These are phyloP conservation scores for Mola mola DNA, from an alignment of 2,113 vertebrate species.

Conservation along the genomic window DNA sequence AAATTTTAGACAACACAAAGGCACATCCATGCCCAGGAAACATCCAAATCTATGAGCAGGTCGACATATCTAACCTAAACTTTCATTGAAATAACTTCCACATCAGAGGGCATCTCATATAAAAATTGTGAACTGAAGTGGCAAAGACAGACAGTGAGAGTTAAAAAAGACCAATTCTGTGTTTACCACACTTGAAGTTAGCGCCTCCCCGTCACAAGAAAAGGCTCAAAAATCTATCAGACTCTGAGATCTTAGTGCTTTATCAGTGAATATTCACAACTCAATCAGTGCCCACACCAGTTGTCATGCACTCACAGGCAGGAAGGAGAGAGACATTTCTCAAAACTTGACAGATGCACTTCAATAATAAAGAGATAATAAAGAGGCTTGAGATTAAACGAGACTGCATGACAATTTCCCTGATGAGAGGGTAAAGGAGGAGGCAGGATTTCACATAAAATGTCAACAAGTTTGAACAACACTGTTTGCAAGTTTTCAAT, in stretches of 20 bases:
- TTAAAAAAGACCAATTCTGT: conserved; percentile 29
- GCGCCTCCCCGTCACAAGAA: conserved; percentile 32
- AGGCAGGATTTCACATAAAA: background rate
- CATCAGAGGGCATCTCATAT: conserved; percentile 32
- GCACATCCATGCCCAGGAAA: conserved; percentile 57
- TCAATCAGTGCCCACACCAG: conserved; percentile 32
- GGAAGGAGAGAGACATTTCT: conserved; percentile 42
- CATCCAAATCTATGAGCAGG: conserved; percentile 36
- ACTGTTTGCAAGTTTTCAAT: too few species aligned
- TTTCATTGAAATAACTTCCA: too few species aligned
- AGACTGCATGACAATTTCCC: background rate
- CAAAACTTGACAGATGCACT: conserved; percentile 43
- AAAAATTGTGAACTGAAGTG: conserved; percentile 36
- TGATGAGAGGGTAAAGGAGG: background rate
- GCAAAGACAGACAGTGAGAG: conserved; percentile 16
- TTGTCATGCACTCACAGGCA: conserved; percentile 17
- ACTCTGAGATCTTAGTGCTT: conserved; percentile 34
- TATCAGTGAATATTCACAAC: conserved; percentile 39
- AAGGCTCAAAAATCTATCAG: conserved; percentile 36
- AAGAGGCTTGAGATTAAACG: too few species aligned
- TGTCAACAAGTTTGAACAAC: too few species aligned
- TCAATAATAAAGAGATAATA: conserved; percentile 13
- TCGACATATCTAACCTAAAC: conserved; percentile 30
- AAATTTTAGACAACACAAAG: conserved; percentile 59
- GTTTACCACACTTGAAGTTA: conserved; percentile 36